Percentiles rank a stretch among this genome's conserved stretches.
Evolutionary conservation across 2,797 vertebrate genomes (phyloP).

Genomic region (Cyclopterus lumpus): DNA sequence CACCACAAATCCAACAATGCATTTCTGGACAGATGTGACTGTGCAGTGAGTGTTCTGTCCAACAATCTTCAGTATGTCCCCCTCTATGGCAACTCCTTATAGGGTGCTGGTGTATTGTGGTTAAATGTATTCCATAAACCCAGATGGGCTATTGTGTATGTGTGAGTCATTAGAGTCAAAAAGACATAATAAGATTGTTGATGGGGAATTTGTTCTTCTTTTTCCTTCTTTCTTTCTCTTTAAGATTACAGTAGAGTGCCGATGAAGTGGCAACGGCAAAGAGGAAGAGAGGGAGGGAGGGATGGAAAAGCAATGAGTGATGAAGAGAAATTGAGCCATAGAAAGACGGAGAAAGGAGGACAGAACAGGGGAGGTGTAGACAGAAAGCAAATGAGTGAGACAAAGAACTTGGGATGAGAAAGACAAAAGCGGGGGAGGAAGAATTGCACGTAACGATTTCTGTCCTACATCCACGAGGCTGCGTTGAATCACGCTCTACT

Average conservation of each 20-base stretch:
- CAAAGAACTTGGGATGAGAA: constrained; percentile 11
- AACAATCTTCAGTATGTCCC: neutral
- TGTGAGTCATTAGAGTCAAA: neutral
- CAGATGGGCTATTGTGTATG: constrained; percentile 1
- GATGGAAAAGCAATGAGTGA: constrained; percentile 34
- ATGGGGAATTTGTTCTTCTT: no score
- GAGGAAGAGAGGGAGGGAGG: constrained; percentile 5
- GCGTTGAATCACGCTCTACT: constrained; percentile 62
- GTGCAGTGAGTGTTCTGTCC: no score
- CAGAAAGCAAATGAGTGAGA: constrained; percentile 19
- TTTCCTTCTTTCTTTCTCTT: no score
- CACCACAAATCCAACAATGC: neutral
- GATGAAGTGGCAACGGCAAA: constrained; percentile 38
- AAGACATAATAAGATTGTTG: neutral
- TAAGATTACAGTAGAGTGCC: no score
- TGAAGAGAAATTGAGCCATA: constrained; percentile 1
- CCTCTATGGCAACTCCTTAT: neutral
- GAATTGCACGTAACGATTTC: constrained; percentile 47
- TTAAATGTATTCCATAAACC: constrained; percentile 33
- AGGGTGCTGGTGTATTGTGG: neutral
- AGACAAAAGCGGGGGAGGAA: constrained; percentile 32
- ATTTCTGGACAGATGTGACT: neutral
- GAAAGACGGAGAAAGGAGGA: neutral
- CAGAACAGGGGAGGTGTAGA: constrained; percentile 1
- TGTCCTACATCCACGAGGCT: constrained; percentile 67